Base-by-base conservation (phyloP, 2,888 invertebrate genomes). In the Dryocosmus kuriphilus region DNA sequence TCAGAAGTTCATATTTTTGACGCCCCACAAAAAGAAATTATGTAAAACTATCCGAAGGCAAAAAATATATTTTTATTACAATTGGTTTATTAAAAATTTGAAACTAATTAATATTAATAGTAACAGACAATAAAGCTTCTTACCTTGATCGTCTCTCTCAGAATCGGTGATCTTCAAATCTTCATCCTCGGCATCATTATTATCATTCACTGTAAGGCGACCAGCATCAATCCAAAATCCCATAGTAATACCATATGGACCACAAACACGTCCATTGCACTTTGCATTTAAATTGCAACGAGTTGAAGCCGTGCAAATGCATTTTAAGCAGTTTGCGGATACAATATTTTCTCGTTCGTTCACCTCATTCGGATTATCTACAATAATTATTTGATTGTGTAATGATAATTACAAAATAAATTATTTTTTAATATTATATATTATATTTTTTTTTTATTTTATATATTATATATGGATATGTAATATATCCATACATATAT, bases 171-270 rank as follows among this genome's bases (percentile, higher is more conserved):
- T 14, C 41, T 16, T 14, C 16, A 14, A 22, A 51, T 51, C 51
- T 19, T 11, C 24, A 57, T 57, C 57, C 5, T 57, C 14, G 16
- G 16, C 4, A 22, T 16, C 57, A 57, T 16, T 24, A 14, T 57
- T 24, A 24, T 24, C 57, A 11, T 57, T 9, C 22, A 57, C 24
- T 24, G 14, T 63, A 6, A 35, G 62, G 1, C 35, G 7, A 8
- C 62, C 62, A n/a, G 62, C 32, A 32, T 63, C 62, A 8, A 63
- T 11, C 62, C 62, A 63, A n/a, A 22, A 63, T 32, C n/a, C 35
- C 30, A 32, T 35, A 22, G 9, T 35, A 19, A 63, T 30, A 1
- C 35, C 2, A 22, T n/a, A 63, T 63, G 62, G 62, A 3, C 62
- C 62, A 35, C 62, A 63, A 63, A 63, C 62, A 9, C 7, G 0